phyloP scores from a whole-genome alignment of 2,888 invertebrate species.

The Cataglyphis livida region DNA sequence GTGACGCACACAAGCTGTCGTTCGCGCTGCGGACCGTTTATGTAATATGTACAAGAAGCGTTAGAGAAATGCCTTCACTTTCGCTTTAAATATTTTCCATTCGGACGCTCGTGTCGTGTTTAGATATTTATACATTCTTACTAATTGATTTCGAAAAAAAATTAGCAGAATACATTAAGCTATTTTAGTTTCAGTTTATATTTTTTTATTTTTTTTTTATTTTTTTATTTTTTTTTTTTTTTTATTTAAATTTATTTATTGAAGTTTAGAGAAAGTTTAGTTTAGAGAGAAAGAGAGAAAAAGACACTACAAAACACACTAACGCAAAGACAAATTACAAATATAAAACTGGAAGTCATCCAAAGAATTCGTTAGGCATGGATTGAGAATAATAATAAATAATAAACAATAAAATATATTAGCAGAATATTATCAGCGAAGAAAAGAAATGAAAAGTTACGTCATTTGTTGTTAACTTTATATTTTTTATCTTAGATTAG shows the following conservation, averaged over 20 bases:
- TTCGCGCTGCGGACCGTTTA: conserved; percentile 12
- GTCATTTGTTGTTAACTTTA: neutral
- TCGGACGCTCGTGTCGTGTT: neutral
- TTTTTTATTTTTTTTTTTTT: no score
- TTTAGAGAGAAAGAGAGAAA: no score
- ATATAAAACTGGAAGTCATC: no score
- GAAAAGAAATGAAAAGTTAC: neutral
- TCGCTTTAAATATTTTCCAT: neutral
- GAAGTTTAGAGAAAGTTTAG: no score
- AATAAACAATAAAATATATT: neutral
- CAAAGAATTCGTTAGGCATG: no score
- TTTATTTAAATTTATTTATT: no score
- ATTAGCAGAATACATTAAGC: neutral
- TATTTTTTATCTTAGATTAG: neutral
- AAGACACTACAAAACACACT: no score
- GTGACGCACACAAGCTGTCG: neutral
- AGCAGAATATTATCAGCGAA: neutral
- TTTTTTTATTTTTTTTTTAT: no score
- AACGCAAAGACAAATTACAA: no score
- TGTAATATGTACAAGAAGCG: neutral
- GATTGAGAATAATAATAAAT: no score
- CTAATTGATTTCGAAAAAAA: neutral
- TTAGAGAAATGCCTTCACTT: neutral
- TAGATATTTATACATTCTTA: neutral
- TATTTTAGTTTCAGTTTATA: no score